A percentile compares a stretch with the other conserved stretches of the same genome.
These are phyloP conservation scores for Stichodactyla mertensii DNA, from an alignment of 64 coral and sea anemone genomes.

Conservation along the genomic window DNA sequence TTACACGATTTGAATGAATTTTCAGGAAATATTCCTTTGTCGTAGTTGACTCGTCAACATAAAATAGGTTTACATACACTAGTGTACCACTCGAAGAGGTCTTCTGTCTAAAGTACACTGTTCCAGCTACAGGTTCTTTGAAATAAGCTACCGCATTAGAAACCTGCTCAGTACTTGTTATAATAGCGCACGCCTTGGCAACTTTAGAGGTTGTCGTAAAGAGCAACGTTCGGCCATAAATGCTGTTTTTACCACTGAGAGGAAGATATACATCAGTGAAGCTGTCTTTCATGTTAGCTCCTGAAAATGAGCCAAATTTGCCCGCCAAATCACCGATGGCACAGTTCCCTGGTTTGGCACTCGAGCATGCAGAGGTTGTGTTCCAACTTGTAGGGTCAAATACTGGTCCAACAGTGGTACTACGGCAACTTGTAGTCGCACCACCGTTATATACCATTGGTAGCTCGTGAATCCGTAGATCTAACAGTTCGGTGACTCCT, in stretches of 20 bases:
- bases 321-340: slow-evolving; percentile 66
- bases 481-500: slow-evolving; percentile 53
- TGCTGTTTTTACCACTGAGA: slow-evolving; percentile 53
- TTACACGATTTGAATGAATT: slow-evolving; percentile 32
- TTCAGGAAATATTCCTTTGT: slow-evolving; percentile 31
- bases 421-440: slow-evolving; percentile 37
- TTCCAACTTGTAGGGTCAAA: slow-evolving; percentile 30
- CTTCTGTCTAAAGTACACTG: slow-evolving; percentile 61
- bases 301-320: slow-evolving; percentile 42
- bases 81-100: slow-evolving; percentile 24
- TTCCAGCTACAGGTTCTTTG: slow-evolving; percentile 63
- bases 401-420: slow-evolving; percentile 27
- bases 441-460: slow-evolving; percentile 85
- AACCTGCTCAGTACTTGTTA: slow-evolving; percentile 17
- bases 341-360: slow-evolving; percentile 34
- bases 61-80: slow-evolving; percentile 61
- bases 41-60: slow-evolving; percentile 21
- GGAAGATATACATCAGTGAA: slow-evolving; percentile 43
- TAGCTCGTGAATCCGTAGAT: slow-evolving; percentile 40
- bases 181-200: slow-evolving; percentile 61
- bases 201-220: slow-evolving; percentile 15
- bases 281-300: not conserved
- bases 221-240: slow-evolving; percentile 69
- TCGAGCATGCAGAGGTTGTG: not conserved
- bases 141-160: slow-evolving; percentile 40